These are phyloP conservation scores for Neoitamus cyanurus DNA, from an alignment of 2,888 invertebrate genomes.

Conservation along the genomic window DNA sequence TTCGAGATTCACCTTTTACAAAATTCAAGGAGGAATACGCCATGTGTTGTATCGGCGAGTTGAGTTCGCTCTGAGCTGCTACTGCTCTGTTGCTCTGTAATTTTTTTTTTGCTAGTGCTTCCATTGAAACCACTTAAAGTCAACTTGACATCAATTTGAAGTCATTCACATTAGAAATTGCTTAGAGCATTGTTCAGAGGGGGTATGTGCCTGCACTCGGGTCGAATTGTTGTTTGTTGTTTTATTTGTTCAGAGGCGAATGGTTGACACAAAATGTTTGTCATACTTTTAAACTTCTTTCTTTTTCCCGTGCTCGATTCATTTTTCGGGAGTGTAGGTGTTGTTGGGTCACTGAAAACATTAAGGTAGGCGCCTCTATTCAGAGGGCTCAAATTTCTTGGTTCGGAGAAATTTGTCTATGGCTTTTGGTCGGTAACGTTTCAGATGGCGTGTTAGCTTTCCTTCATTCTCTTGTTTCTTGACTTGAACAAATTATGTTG, in stretches of 20 bases:
- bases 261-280: constrained; percentile 24
- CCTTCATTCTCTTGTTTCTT: background rate
- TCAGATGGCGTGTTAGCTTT: too few species aligned
- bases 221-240: background rate
- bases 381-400: background rate
- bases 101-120: constrained; percentile 30
- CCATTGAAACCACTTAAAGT: constrained; percentile 44
- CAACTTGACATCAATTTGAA: constrained; percentile 47
- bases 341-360: background rate
- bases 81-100: background rate
- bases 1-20: constrained; percentile 34
- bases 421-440: background rate
- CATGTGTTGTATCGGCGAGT: constrained; percentile 13
- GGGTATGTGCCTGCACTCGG: background rate
- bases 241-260: constrained; percentile 23
- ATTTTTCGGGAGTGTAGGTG: background rate
- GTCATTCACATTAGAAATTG: constrained; percentile 48
- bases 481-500: too few species aligned
- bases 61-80: background rate
- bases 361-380: background rate
- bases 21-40: constrained; percentile 28
- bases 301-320: background rate
- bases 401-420: background rate
- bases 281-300: background rate
- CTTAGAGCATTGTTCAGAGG: constrained; percentile 13